Conservation (phyloP, 2,888 invertebrate genomes). For the Tetranychus piercei region DNA sequence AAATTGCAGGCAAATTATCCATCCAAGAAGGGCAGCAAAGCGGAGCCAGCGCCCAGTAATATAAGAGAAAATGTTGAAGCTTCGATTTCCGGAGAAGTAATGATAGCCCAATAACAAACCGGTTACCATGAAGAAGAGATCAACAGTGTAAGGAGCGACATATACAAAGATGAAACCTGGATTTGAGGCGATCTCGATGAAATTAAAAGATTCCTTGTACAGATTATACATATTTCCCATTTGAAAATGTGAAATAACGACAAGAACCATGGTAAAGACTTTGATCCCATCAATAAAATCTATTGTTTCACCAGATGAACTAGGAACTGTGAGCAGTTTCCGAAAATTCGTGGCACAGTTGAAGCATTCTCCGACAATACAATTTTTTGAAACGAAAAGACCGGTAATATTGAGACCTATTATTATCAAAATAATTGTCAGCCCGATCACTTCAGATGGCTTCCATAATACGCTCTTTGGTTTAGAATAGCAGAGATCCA, state of each 20-base stretch:
- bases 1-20: slow-evolving; percentile 3
- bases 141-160: slow-evolving; percentile 2
- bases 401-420: not conserved
- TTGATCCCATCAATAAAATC: slow-evolving; percentile 1
- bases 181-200: not conserved
- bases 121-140: not conserved
- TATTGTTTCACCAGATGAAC: not conserved
- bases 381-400: not conserved
- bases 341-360: not conserved
- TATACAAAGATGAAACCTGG: not conserved
- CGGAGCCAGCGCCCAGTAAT: not conserved
- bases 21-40: not conserved
- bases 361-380: not conserved
- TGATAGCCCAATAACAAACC: not conserved
- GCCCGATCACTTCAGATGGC: not conserved
- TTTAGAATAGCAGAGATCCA: not conserved
- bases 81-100: not conserved
- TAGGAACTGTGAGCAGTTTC: not conserved
- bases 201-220: not conserved
- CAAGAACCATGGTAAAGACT: not conserved
- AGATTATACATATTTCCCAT: not conserved
- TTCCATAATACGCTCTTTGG: not conserved
- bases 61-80: not conserved
- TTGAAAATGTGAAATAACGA: slow-evolving; percentile 6
- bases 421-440: not conserved